Percentiles rank a stretch among this genome's conserved stretches.
Evolutionary conservation across 2,113 vertebrate species (phyloP).

Genomic region (Nibea coibor): DNA sequence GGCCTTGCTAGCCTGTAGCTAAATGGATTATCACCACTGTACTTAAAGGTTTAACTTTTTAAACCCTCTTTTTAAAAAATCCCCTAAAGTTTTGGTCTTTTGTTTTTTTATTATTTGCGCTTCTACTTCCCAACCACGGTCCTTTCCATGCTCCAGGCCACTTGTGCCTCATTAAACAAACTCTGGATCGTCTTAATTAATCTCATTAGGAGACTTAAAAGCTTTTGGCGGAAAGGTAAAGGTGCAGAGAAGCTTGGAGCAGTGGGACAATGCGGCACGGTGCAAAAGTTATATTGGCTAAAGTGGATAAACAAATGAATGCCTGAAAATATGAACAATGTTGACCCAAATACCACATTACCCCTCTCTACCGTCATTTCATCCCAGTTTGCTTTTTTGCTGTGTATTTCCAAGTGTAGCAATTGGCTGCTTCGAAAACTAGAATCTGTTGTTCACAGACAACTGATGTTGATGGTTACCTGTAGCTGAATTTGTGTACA

Average conservation of each 20-base stretch:
- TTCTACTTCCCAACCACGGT: slow-evolving; percentile 36
- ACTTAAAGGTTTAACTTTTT: slow-evolving; percentile 40
- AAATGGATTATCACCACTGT: slow-evolving; percentile 47
- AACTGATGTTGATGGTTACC: background rate
- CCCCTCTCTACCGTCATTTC: slow-evolving; percentile 11
- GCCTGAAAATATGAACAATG: slow-evolving; percentile 54
- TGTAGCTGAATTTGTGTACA: background rate
- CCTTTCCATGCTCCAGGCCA: slow-evolving; percentile 65
- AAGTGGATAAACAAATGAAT: slow-evolving; percentile 62
- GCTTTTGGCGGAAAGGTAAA: slow-evolving; percentile 61
- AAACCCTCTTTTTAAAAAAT: slow-evolving; percentile 32
- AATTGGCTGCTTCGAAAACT: slow-evolving; percentile 18
- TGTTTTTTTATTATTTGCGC: slow-evolving; percentile 50
- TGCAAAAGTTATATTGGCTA: slow-evolving; percentile 31
- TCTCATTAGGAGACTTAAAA: slow-evolving; percentile 76
- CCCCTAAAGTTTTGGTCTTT: slow-evolving; percentile 18
- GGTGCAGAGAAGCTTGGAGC: slow-evolving; percentile 41
- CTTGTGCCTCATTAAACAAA: slow-evolving; percentile 74
- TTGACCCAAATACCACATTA: slow-evolving; percentile 66
- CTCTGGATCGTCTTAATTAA: slow-evolving; percentile 74
- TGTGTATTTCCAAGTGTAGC: slow-evolving; percentile 6
- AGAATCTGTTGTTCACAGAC: slow-evolving; percentile 14
- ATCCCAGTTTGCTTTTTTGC: slow-evolving; percentile 36
- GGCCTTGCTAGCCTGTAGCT: slow-evolving; percentile 6
- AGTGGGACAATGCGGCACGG: slow-evolving; percentile 14